Conservation (phyloP, 2,888 invertebrate species). For the Eilema caniola region DNA sequence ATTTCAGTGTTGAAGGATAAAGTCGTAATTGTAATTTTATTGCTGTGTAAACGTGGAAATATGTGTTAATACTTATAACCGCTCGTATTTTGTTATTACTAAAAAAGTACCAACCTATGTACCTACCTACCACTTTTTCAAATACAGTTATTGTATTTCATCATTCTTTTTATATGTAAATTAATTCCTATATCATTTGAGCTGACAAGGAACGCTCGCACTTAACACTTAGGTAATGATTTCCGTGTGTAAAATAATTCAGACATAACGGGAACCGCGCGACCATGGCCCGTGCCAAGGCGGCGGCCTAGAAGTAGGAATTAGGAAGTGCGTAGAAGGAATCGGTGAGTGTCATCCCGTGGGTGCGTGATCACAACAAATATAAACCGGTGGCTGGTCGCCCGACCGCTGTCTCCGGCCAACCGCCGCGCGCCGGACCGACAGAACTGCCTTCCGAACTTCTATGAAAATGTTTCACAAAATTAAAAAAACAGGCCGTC, state of each 20-base stretch:
- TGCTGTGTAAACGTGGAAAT: neutral
- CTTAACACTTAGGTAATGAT: constrained; percentile 28
- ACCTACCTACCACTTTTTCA: neutral
- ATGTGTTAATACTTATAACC: neutral
- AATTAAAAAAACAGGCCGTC: neutral
- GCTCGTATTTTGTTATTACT: neutral
- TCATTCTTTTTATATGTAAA: neutral
- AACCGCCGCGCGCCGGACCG: constrained; percentile 22
- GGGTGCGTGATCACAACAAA: constrained; percentile 72
- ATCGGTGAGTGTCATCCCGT: constrained; percentile 55
- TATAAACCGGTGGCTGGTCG: constrained; percentile 62
- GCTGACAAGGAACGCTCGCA: constrained; percentile 22
- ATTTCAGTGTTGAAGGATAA: constrained; percentile 12
- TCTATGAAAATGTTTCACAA: constrained; percentile 14
- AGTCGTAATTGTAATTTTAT: constrained; percentile 23
- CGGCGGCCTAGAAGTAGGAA: constrained; percentile 49
- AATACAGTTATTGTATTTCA: neutral
- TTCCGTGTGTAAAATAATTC: constrained; percentile 36
- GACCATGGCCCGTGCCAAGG: constrained; percentile 54
- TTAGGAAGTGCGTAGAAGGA: constrained; percentile 66
- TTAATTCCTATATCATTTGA: neutral
- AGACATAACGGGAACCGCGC: constrained; percentile 40
- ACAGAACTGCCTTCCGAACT: constrained; percentile 17
- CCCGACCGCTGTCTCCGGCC: constrained; percentile 59
- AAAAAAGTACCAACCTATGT: neutral